A percentile compares a stretch with the other conserved stretches of the same genome.
Conservation (phyloP, 2,113 vertebrate species). For the Oxyura jamaicensis region DNA sequence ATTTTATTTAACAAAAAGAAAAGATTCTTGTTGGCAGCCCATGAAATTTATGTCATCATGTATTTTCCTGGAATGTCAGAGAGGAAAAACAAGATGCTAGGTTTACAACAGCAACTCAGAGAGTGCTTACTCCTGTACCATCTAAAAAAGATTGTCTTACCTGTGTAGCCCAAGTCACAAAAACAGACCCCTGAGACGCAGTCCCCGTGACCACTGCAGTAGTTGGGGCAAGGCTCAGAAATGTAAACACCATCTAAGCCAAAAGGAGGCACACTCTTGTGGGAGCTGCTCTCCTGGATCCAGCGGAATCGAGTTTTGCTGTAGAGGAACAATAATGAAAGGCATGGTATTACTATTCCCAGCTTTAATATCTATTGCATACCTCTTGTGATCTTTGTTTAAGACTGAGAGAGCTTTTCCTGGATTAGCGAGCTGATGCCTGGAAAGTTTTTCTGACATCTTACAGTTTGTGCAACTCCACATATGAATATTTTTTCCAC, state of each 20-base stretch:
- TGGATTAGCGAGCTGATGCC: background rate
- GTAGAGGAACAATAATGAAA: background rate
- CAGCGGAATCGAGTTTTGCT: slow-evolving; percentile 98
- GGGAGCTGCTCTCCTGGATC: slow-evolving; percentile 94
- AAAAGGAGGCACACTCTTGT: slow-evolving; percentile 89
- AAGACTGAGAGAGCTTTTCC: background rate
- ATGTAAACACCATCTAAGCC: slow-evolving; percentile 95
- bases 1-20: slow-evolving; percentile 7
- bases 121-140: background rate
- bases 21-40: slow-evolving; percentile 1
- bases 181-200: slow-evolving; percentile 97
- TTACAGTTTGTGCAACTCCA: background rate
- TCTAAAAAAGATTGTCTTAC: slow-evolving; percentile 61
- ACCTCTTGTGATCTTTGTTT: background rate
- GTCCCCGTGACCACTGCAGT: slow-evolving; percentile 94
- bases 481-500: background rate
- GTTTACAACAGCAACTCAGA: background rate
- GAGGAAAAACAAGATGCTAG: background rate
- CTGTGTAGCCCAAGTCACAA: slow-evolving; percentile 95
- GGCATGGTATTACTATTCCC: rapidly evolving
- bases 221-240: slow-evolving; percentile 93
- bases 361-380: background rate
- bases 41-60: background rate
- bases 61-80: background rate
- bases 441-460: background rate